Evolutionary conservation across 2,888 invertebrate genomes (phyloP), one percentile per base, ranked within the genome.

Genomic region (Timandra comae): DNA sequence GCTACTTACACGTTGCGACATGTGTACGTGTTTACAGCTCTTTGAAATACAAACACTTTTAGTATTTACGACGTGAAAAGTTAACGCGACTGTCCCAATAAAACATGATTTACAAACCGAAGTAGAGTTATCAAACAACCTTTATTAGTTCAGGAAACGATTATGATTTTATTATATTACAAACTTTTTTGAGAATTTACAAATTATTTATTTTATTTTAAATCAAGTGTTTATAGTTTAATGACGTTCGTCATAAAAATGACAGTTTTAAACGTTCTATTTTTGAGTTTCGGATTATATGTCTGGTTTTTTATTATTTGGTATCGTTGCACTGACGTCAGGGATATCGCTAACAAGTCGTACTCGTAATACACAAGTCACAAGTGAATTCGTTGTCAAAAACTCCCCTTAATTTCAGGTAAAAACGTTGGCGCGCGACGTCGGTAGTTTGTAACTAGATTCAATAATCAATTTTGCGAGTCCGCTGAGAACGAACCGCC

Each of bases 361-460:
- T n/a, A 16, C 16, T 16, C 1, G 3, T 10, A 12, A 10, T 8
- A 24, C 5, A 19, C 12, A 10, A 27, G 12, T 27, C 21, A 16
- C 24, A 24, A 24, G 7, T 9, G 23, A 9, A 30, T 42, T 11
- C 29, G 37, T 47, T 41, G 44, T 43, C 46, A 47, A 44, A 56
- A 60, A 58, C 52, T 56, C 62, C 61, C 58, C 43, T 39, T 43
- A 16, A 16, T 16, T 16, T 48, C 49, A 49, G 60, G 60, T 64
- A 64, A 62, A 69, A 75, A 72, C 56, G 59, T 64, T 56, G 56
- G 63, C 56, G 46, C 55, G 51, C 52, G 56, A 49, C 54, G 66
- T 55, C 59, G 62, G 69, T 77, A 81, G 78, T 84, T 81, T 58
- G 58, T 81, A 81, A 82, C 78, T 78, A 74, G 73, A 80, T 81